phyloP scores from a whole-genome alignment of 2,113 vertebrate genomes.

The Ictalurus punctatus region DNA sequence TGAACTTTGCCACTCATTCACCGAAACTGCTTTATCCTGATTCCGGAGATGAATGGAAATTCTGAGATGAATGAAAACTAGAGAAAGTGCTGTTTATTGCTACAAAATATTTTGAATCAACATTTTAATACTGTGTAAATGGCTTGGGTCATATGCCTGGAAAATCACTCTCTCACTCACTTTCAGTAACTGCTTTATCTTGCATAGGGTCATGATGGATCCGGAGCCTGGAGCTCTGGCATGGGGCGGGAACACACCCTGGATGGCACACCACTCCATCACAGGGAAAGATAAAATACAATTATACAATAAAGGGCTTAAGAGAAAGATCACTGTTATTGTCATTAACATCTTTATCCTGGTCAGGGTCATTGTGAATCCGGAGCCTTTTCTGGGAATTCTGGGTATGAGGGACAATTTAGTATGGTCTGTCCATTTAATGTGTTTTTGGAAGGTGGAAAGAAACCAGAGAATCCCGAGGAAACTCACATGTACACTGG shows the following conservation, averaged over 20 bases:
- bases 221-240: neutral
- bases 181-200: neutral
- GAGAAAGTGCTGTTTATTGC: neutral
- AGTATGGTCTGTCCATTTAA: neutral
- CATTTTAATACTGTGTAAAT: neutral
- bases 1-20: neutral
- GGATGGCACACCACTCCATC: neutral
- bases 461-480: neutral
- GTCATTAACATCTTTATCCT: neutral
- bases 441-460: neutral
- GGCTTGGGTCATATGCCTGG: neutral
- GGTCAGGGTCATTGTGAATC: neutral
- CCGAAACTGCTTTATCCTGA: neutral
- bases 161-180: neutral
- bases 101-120: neutral
- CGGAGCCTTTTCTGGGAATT: neutral
- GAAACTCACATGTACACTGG: neutral
- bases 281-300: neutral
- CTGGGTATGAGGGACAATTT: neutral
- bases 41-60: neutral
- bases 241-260: neutral
- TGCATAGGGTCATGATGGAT: neutral
- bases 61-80: neutral
- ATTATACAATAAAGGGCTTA: too few relatives aligned
- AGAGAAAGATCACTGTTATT: neutral